Evolutionary conservation across 2,888 invertebrate species (phyloP).

Genomic region (Megalurothrips usitatus): DNA sequence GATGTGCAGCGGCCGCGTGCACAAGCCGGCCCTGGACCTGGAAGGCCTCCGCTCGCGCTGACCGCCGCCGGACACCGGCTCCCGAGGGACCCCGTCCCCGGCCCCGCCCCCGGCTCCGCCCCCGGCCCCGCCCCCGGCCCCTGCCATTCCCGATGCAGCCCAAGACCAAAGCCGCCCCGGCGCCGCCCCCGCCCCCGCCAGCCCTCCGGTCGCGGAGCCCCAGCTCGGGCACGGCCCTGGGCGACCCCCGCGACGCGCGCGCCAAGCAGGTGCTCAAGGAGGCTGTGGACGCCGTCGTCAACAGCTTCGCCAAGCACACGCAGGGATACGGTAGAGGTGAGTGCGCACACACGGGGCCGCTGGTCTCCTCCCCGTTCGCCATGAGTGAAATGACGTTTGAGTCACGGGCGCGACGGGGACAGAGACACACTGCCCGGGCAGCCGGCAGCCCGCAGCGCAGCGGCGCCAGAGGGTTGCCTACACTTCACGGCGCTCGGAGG

Average conservation of each 20-base stretch:
- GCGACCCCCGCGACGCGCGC: slow-evolving; percentile 45
- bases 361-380: too few species aligned
- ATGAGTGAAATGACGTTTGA: too few species aligned
- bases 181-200: slow-evolving; percentile 33
- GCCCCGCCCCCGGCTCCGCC: not conserved
- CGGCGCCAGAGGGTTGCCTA: too few species aligned
- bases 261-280: slow-evolving; percentile 59
- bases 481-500: too few species aligned
- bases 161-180: slow-evolving; percentile 37
- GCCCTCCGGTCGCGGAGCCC: slow-evolving; percentile 33
- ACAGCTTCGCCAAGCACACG: slow-evolving; percentile 67
- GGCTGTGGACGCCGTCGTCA: slow-evolving; percentile 68
- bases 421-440: too few species aligned
- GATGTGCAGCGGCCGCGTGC: too few species aligned
- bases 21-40: not conserved
- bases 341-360: slow-evolving; percentile 34
- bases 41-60: not conserved
- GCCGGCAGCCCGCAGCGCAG: too few species aligned
- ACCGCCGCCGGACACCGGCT: not conserved
- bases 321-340: slow-evolving; percentile 66
- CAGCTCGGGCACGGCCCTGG: slow-evolving; percentile 41
- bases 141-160: slow-evolving; percentile 35
- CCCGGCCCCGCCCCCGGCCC: not conserved
- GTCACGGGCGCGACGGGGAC: too few species aligned
- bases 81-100: not conserved